Conservation (phyloP, 2,113 vertebrate genomes). For the Phycodurus eques region DNA sequence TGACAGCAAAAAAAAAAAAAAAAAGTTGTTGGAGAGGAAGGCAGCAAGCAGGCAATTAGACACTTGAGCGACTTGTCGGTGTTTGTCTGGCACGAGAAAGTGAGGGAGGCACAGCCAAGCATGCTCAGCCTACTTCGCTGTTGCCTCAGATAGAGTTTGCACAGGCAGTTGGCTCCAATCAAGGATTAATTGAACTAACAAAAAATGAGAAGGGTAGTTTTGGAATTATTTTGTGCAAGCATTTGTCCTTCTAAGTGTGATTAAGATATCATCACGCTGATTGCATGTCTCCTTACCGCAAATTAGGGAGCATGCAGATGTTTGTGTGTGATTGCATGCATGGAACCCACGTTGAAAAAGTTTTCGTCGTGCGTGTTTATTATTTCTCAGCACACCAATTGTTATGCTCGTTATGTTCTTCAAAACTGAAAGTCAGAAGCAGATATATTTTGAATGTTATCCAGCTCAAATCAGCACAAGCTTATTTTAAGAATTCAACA, state of each 20-base stretch:
- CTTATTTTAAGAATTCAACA: not conserved
- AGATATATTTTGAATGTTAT: not conserved
- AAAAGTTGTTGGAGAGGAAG: slow-evolving; percentile 26
- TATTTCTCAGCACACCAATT: not conserved
- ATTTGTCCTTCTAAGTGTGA: slow-evolving; percentile 51
- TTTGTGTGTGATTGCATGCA: not conserved
- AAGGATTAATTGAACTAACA: slow-evolving; percentile 73
- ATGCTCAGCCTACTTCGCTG: slow-evolving; percentile 43
- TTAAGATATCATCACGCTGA: slow-evolving; percentile 61
- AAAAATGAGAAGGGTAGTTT: slow-evolving; percentile 55
- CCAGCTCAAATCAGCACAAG: not conserved
- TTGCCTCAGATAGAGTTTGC: slow-evolving; percentile 58
- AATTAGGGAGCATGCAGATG: slow-evolving; percentile 1
- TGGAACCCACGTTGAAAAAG: not conserved
- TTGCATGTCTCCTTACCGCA: slow-evolving; percentile 36
- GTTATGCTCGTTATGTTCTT: not conserved
- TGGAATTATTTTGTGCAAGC: slow-evolving; percentile 59
- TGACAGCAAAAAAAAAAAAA: slow-evolving; percentile 8
- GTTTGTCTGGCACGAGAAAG: slow-evolving; percentile 57
- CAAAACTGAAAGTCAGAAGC: not conserved
- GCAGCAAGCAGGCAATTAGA: slow-evolving; percentile 62
- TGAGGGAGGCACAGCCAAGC: slow-evolving; percentile 38
- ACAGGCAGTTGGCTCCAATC: slow-evolving; percentile 73
- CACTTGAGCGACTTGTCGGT: slow-evolving; percentile 49
- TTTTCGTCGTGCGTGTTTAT: not conserved